Base-by-base conservation (phyloP, 2,797 vertebrate species). In the Protosalanx chinensis region DNA sequence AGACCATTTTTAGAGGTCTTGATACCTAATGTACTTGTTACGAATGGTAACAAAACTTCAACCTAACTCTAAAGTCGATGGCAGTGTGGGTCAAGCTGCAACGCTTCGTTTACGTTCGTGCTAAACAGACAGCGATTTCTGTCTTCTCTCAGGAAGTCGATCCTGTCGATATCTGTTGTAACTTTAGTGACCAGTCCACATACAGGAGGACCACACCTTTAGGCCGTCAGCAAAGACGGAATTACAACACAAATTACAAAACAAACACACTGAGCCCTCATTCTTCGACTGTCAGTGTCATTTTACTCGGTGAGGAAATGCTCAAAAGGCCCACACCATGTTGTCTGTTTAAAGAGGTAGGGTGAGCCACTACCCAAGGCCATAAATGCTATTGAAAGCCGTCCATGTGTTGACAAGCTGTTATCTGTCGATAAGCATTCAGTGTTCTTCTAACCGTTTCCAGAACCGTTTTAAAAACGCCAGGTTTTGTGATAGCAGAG, bases 241-340 rank as follows among this genome's bases (percentile, higher is more conserved):
- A 18, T 56, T 33, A 67, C 64, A 76, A 62, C 70, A 72, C 65
- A 76, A 64, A 64, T n/a, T n/a, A n/a, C n/a, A n/a, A n/a, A n/a
- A n/a, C n/a, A n/a, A n/a, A n/a, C n/a, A n/a, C n/a, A n/a, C 66
- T 53, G 6, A 1, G 51, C 64, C 46, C 57, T 64, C 60, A 75
- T 46, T 53, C 6, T 49, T 46, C 63, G 7, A 56, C 8, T 46
- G 12, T 13, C 16, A 66, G n/a, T 46, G 73, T 32, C 27, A 51
- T 67, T 74, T 75, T 27, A 35, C 51, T 74, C 70, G 74, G 69
- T 68, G 71, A 46, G 49, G 49, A 51, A 18, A 51, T 51, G 12
- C 73, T 49, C 27, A 70, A 69, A 72, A 68, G 61, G 3, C 7
- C 60, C 30, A 23, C 62, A 57, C 46, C 35, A 37, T 6, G 35